Conservation (phyloP, 2,888 invertebrate species). For the Melanostoma scalare region DNA sequence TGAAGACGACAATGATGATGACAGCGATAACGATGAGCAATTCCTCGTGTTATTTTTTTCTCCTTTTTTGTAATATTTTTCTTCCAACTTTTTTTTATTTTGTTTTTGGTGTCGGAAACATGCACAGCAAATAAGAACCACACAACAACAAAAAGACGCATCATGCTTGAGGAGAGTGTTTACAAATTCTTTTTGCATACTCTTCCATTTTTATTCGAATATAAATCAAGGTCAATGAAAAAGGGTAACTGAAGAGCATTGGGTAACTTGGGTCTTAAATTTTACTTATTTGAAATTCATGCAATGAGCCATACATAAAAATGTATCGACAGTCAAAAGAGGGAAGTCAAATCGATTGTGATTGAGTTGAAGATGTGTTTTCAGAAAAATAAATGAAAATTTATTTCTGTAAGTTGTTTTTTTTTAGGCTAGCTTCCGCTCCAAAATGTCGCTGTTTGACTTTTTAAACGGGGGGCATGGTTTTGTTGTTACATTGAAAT, state of each 20-base stretch:
- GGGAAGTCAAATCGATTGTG: conserved; percentile 21
- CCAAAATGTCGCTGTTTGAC: conserved; percentile 7
- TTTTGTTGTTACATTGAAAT: background rate
- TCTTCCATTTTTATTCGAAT: conserved; percentile 57
- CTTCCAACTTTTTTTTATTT: background rate
- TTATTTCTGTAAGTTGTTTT: background rate
- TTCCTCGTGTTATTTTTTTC: conserved; percentile 18
- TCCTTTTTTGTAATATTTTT: background rate
- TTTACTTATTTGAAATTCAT: conserved; percentile 41
- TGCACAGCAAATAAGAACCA: background rate
- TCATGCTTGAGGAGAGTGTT: conserved; percentile 50
- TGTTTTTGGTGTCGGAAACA: conserved; percentile 21
- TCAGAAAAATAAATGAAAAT: conserved; percentile 12
- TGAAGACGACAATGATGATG: conserved; percentile 55
- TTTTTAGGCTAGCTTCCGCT: conserved; percentile 24
- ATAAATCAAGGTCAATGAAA: conserved; percentile 57
- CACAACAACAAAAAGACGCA: conserved; percentile 1
- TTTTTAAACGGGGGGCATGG: background rate
- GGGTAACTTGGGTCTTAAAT: conserved; percentile 14
- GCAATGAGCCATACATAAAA: conserved; percentile 12
- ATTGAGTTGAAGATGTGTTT: conserved; percentile 23
- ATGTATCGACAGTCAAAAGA: conserved; percentile 9
- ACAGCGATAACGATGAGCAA: conserved; percentile 52
- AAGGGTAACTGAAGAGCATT: conserved; percentile 24
- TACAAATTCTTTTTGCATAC: conserved; percentile 54